These are phyloP conservation scores for Yasuhikotakia modesta DNA, from an alignment of 2,797 vertebrate species.

Conservation along the genomic window DNA sequence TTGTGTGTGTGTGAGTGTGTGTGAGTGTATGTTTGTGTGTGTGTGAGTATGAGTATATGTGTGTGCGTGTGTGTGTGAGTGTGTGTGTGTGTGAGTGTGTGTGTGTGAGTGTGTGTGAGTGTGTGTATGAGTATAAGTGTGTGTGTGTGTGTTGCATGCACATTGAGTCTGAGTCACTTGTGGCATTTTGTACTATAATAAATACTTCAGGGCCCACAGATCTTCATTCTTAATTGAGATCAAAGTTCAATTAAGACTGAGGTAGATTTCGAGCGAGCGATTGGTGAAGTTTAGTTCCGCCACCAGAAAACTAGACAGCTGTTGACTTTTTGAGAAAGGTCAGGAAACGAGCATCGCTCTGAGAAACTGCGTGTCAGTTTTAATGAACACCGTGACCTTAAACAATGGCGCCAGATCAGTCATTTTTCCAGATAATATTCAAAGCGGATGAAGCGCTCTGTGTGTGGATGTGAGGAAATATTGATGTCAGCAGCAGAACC, in stretches of 20 bases:
- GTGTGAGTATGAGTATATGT: no score
- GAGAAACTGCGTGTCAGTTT: slow-evolving; percentile 74
- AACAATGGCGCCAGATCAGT: slow-evolving; percentile 73
- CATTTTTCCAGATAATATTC: slow-evolving; percentile 64
- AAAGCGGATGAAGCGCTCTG: slow-evolving; percentile 57
- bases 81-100: no score
- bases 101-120: no score
- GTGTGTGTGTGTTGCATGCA: no score
- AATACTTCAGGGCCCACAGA: not conserved
- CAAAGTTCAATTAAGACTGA: slow-evolving; percentile 64
- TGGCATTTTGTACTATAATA: not conserved
- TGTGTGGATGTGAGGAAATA: slow-evolving; percentile 49
- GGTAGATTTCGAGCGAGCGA: slow-evolving; percentile 57
- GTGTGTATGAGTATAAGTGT: no score
- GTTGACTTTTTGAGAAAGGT: slow-evolving; percentile 75
- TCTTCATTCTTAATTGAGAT: slow-evolving; percentile 66
- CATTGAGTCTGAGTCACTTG: no score
- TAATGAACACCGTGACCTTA: slow-evolving; percentile 82
- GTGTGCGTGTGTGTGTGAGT: no score
- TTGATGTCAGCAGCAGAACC: slow-evolving; percentile 1
- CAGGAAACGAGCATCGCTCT: slow-evolving; percentile 67
- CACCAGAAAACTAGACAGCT: slow-evolving; percentile 65
- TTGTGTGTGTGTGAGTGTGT: no score
- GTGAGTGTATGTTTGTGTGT: no score
- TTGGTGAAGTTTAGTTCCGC: slow-evolving; percentile 59